Base-by-base conservation (phyloP, 92 coral and sea anemone genomes). In the Phenganax stokvisi region DNA sequence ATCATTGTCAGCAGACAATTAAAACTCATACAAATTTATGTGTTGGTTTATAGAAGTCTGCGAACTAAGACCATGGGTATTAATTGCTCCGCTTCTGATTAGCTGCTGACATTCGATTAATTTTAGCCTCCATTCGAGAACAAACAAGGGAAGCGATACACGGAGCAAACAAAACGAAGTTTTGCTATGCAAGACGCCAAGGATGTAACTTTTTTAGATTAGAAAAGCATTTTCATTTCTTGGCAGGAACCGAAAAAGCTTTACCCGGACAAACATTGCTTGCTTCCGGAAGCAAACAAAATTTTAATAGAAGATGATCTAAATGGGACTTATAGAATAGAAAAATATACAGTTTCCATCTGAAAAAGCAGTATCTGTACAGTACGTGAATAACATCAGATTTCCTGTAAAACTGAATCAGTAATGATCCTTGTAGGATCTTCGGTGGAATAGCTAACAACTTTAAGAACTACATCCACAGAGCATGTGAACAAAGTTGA, bases 1-100 rank as follows among this genome's bases (percentile, higher is more conserved):
- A 51, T 63, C 47, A 44, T 16, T 62, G 73, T 63, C 83, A 79
- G 47, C 73, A 62, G 57, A 54, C 58, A 63, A 79, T 65, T 79
- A 79, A 44, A 69, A 51, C 61, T 27, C 63, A 79, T 63, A 63
- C 29, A 76, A 47, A 63, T 64, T 63, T 54, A 63, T 65, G 57
- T 63, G 73, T 65, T 51, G 56, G 73, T 79, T 65, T 13, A 65
- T 64, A 52, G 58, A 76, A 76, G 37, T 76, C 56, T 60, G 60
- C 51, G 73, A 15, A 15, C 15, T 37, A 9, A 53, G 51, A 27
- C 44, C 15, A 8, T 10, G 30, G 27, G 11, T 59, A 9, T 10
- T 65, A 29, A 51, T 54, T 63, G 83, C 44, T 60, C 59, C n/a
- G 52, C 62, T 10, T 29, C 27, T 59, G 53, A 53, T 76, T 31